Evolutionary conservation across 2,113 vertebrate species (phyloP), one percentile per base, ranked within the genome.

Genomic region (Labeo catla): DNA sequence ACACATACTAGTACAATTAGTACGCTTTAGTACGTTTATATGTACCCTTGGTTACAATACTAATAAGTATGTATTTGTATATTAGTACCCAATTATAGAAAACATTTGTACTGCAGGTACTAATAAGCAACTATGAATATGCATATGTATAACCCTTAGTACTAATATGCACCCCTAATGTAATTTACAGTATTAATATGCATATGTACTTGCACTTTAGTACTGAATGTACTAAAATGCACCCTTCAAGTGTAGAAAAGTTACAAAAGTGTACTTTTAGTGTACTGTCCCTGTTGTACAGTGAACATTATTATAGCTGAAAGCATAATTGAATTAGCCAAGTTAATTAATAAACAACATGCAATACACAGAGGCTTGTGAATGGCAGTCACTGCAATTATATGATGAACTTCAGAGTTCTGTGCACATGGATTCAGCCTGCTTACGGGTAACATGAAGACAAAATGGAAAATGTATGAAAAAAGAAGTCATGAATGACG

Each of bases 401-500:
- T 54, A 50, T 77, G 13, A 8, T 49, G 54, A 54, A 34, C 50
- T 52, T 34, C 49, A 10, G 49, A 54, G 74, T 28, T 77, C 49
- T 54, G 23, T 36, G 28, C 49, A 16, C 23, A 77, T 4, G 0
- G 28, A 54, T 77, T 54, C 23, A 77, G 74, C 72, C 21, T 36
- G 23, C 49, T 77, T 77, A 77, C 1, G 28, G 15, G 23, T 61
- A 21, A 57, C 52, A 80, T 19, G 11, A 80, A 80, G 54, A 61
- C 50, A 80, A 80, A 80, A 80, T 80, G 54, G 15, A 65, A 65
- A n/a, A 77, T 28, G 57, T 13, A 65, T 45, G 43, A 65, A 76
- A 61, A 84, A 65, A 76, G 19, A 80, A 57, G 68, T 57, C 66
- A 83, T 28, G 50, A 28, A 57, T 57, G 66, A 59, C 78, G 86